Base-by-base conservation (phyloP, 2,113 vertebrate species). In the Beaufortia kweichowensis region DNA sequence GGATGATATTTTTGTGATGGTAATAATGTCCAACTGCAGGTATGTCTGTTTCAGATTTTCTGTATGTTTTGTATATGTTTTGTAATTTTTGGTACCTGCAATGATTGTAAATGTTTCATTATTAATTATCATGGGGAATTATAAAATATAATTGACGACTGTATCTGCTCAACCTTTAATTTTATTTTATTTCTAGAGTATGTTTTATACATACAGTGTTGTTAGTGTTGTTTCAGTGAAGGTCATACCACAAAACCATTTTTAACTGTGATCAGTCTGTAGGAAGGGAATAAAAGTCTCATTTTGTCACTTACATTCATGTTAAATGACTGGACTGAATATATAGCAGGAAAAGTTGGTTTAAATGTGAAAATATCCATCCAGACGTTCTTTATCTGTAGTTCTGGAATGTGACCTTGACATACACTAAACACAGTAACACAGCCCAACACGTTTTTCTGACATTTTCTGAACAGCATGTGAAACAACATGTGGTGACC, bases 401-500 rank as follows among this genome's bases (percentile, higher is more conserved):
- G 19, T 24, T 41, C 8, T 14, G 7, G 21, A 29, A 21, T 19
- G 50, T 71, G 24, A 66, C 79, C 62, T 73, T 73, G 61, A 4
- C 11, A 23, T 31, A 15, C 31, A 35, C 19, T 23, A 33, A 69
- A 53, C 46, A 8, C 29, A 6, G 15, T 55, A 50, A 29, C 17
- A 11, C 15, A 23, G 35, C 21, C 39, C 21, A 2, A 31, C 66
- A 33, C 11, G 14, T 1, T 55, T 67, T 53, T 29, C 43, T 21
- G 4, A 11, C 26, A 4, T 66, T 12, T 65, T 57, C 35, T 39
- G 14, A 41, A 56, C 64, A 75, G 63, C 10, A 14, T 81, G 70
- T 61, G 57, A 70, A 75, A 55, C 46, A 35, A 21, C 63, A 74
- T 68, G 29, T 77, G 75, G 55, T 41, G 56, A 24, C 24, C 64